Evolutionary conservation across 1,140 invertebrate species (phyloP).

Genomic region (Marisa cornuarietis): DNA sequence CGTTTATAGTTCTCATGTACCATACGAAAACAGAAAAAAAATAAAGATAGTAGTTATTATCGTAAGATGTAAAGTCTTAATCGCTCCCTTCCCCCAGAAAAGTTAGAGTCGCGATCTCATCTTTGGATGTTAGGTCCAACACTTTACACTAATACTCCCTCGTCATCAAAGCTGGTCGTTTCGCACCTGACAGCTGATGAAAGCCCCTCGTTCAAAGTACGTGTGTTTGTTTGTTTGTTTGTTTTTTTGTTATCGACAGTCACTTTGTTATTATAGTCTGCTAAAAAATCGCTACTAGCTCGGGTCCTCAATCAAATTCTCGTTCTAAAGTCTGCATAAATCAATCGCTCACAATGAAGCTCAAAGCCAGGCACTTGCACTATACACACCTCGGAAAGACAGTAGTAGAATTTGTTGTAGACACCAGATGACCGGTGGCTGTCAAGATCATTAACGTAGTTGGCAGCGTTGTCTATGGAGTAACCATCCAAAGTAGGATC

Average conservation of each 20-base stretch:
- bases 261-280: background rate
- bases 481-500: background rate
- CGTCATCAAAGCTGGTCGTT: no score
- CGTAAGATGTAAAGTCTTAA: no score
- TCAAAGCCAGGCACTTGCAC: no score
- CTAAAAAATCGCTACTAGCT: background rate
- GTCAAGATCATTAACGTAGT: background rate
- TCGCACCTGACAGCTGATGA: no score
- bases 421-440: background rate
- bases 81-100: no score
- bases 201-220: background rate
- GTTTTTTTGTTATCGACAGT: background rate
- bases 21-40: no score
- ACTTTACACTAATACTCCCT: no score
- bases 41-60: no score
- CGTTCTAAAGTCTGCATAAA: background rate
- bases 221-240: background rate
- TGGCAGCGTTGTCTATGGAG: background rate
- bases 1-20: no score
- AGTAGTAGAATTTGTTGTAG: background rate
- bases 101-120: no score
- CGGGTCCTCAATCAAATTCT: background rate
- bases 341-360: no score
- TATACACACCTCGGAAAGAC: background rate
- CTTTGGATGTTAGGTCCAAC: no score